Conservation (phyloP, 2,888 invertebrate species). For the Prosopocoilus inquinatus region DNA sequence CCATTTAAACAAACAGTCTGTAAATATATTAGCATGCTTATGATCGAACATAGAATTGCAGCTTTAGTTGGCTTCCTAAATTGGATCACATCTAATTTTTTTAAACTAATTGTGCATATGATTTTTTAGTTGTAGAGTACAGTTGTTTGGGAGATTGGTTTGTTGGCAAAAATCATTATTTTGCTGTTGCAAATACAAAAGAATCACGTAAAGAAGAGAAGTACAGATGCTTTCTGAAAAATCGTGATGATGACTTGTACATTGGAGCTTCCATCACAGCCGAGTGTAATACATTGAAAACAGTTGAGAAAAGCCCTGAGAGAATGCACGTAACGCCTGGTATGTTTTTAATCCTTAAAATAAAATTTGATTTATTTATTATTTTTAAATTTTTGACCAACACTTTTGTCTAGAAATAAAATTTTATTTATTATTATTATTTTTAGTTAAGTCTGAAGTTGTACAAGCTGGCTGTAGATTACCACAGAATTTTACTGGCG, state of each 20-base stretch:
- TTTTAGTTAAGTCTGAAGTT: slow-evolving; percentile 73
- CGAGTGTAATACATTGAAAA: slow-evolving; percentile 88
- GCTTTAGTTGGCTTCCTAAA: background rate
- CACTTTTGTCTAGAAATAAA: background rate
- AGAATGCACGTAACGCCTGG: slow-evolving; percentile 84
- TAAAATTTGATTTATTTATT: background rate
- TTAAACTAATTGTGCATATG: background rate
- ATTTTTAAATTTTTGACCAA: background rate
- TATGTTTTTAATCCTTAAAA: slow-evolving; percentile 41
- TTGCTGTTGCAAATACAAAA: slow-evolving; percentile 95
- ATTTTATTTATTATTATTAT: slow-evolving; percentile 17
- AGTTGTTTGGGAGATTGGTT: slow-evolving; percentile 95
- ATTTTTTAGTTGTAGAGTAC: slow-evolving; percentile 72
- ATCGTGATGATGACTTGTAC: slow-evolving; percentile 90
- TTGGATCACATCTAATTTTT: slow-evolving; percentile 5
- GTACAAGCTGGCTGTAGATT: slow-evolving; percentile 89
- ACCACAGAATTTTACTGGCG: slow-evolving; percentile 90
- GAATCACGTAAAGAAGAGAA: slow-evolving; percentile 94
- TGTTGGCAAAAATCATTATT: slow-evolving; percentile 92
- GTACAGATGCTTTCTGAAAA: slow-evolving; percentile 90
- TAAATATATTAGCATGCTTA: too few relatives aligned
- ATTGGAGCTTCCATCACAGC: slow-evolving; percentile 92
- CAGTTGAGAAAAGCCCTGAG: slow-evolving; percentile 90
- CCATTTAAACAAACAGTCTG: too few relatives aligned
- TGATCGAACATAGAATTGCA: too few relatives aligned